phyloP scores from a whole-genome alignment of 1,140 invertebrate genomes.

The Paraescarpia echinospica region DNA sequence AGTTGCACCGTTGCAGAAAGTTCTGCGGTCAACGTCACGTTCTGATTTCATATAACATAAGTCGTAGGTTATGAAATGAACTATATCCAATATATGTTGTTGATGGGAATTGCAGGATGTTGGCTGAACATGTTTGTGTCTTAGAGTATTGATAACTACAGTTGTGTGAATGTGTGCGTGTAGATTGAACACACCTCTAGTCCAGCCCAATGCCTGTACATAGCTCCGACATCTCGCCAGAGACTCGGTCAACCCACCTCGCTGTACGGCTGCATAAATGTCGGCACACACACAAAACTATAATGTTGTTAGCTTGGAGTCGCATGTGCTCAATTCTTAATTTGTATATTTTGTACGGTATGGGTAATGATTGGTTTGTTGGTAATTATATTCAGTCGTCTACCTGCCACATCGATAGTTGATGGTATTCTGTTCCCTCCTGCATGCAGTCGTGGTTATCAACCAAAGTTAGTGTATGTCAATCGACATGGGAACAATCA shows the following conservation, averaged over 20 bases:
- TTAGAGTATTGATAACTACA: too few species aligned
- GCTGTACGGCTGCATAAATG: not conserved
- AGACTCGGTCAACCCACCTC: not conserved
- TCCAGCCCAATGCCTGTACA: not conserved
- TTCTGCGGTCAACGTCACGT: too few species aligned
- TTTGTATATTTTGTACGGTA: slow-evolving; percentile 1
- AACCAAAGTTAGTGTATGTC: not conserved
- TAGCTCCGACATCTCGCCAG: not conserved
- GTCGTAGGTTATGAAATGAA: not conserved
- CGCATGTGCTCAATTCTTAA: not conserved
- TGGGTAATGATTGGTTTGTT: slow-evolving; percentile 5
- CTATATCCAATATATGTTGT: not conserved
- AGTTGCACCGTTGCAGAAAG: too few species aligned
- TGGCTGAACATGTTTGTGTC: not conserved
- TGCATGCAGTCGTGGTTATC: not conserved
- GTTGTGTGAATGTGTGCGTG: not conserved
- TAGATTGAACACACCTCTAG: slow-evolving; percentile 1
- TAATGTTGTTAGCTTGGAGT: not conserved
- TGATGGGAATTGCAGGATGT: not conserved
- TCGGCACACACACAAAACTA: not conserved
- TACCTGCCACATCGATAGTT: not conserved
- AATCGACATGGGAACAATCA: too few species aligned
- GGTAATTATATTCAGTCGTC: not conserved
- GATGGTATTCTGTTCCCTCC: not conserved
- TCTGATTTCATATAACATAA: too few species aligned